Conservation (phyloP, 2,888 invertebrate genomes). For the Ditylenchus weischeri region DNA sequence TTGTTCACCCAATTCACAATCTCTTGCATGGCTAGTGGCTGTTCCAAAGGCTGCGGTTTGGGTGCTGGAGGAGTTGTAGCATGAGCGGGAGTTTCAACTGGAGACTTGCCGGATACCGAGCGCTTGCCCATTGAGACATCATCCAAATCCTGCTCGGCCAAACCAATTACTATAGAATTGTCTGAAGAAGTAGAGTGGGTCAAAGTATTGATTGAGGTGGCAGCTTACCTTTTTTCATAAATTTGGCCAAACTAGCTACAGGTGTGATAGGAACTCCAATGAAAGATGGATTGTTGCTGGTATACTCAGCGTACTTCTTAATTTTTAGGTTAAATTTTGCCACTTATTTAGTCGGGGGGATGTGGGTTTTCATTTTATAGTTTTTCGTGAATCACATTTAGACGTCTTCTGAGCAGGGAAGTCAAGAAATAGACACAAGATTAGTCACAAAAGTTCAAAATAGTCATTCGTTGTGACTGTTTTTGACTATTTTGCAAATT, state of each 20-base stretch:
- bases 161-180: not conserved
- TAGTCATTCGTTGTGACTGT: no score
- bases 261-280: not conserved
- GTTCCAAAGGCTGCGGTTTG: not conserved
- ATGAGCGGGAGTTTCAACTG: not conserved
- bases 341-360: no score
- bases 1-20: not conserved
- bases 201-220: not conserved
- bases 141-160: constrained; percentile 6
- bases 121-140: not conserved
- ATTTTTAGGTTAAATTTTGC: no score
- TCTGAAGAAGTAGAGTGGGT: not conserved
- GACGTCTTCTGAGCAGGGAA: no score
- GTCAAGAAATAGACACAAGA: no score
- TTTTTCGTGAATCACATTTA: no score
- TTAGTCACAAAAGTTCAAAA: no score
- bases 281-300: not conserved
- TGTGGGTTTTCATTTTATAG: no score
- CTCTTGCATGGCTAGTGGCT: not conserved
- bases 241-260: not conserved
- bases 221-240: constrained; percentile 1
- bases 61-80: no score
- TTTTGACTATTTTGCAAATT: no score
- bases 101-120: not conserved
- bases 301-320: not conserved